Base-by-base conservation (phyloP, 2,797 vertebrate genomes). In the Hipposideros larvatus region DNA sequence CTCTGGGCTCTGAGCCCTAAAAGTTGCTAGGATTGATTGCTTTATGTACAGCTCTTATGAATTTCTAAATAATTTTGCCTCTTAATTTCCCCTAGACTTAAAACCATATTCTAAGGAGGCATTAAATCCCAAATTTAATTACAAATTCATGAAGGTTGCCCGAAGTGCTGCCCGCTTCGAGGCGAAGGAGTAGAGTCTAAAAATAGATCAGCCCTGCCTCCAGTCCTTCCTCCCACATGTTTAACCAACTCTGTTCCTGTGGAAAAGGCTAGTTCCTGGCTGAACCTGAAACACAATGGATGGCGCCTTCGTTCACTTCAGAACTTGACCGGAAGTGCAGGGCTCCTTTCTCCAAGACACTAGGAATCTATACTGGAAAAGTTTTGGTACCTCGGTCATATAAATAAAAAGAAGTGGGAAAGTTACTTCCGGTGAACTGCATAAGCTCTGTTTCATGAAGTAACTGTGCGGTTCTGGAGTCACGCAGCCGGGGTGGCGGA, bases 51-150 rank as follows among this genome's bases (percentile, higher is more conserved):
- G 46, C 13, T 78, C 46, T 68, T 92, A 53, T 4, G 51, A 83
- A 2, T 93, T 91, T 86, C 74, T 88, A 78, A 92, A 74, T 84
- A 66, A 65, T 78, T 79, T 82, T 90, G 19, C 48, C 13, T 85
- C 57, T 92, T 89, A 68, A 85, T 94, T 96, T 89, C 57, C 55
- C 51, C 37, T 31, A 19, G n/a, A 87, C 92, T 94, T 96, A 41
- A 90, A 94, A 82, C 22, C n/a, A 16, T 75, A 10, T 93, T 82
- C 87, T 51, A 90, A 83, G 34, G 46, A 96, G 10, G 34, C 57
- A 70, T 90, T 85, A 88, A 92, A 95, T 96, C 74, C 53, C 48
- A 15, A 77, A 78, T 78, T 78, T 84, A 71, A 94, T 85, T 53
- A 74, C 31, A 92, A 93, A 96, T 70, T 82, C 87, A 93, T 61